Conservation (phyloP, 2,113 vertebrate species). For the Brienomyrus longianalis region DNA sequence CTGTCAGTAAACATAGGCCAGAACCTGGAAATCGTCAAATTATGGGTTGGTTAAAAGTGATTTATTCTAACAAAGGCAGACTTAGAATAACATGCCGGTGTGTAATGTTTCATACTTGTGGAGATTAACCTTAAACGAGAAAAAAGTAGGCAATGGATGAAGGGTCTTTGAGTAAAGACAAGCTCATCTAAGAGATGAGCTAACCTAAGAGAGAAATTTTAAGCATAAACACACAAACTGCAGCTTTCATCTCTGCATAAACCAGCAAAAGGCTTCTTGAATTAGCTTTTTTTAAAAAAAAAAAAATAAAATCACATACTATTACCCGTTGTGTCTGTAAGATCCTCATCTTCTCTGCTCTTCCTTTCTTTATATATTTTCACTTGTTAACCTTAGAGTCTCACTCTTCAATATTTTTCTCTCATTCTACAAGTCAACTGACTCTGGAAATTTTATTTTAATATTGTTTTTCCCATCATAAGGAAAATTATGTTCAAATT, state of each 20-base stretch:
- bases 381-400: neutral
- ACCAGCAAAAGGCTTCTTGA: conserved; percentile 53
- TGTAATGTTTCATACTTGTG: neutral
- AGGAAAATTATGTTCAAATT: neutral
- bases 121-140: conserved; percentile 21
- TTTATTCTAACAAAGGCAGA: conserved; percentile 33
- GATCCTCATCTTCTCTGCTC: neutral
- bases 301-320: conserved; percentile 39
- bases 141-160: conserved; percentile 27
- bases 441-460: neutral
- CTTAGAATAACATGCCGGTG: neutral
- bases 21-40: conserved; percentile 33
- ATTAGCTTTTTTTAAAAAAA: conserved; percentile 50
- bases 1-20: neutral
- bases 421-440: neutral
- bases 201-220: conserved; percentile 59
- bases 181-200: conserved; percentile 56
- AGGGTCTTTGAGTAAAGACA: conserved; percentile 35
- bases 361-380: conserved; percentile 10
- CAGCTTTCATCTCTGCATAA: conserved; percentile 55
- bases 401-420: conserved; percentile 7
- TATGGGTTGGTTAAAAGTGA: conserved; percentile 11
- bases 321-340: conserved; percentile 40
- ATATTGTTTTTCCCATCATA: neutral
- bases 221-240: conserved; percentile 51